These are phyloP conservation scores for Diarsia dahlii DNA, from an alignment of 2,888 invertebrate species.

Conservation along the genomic window DNA sequence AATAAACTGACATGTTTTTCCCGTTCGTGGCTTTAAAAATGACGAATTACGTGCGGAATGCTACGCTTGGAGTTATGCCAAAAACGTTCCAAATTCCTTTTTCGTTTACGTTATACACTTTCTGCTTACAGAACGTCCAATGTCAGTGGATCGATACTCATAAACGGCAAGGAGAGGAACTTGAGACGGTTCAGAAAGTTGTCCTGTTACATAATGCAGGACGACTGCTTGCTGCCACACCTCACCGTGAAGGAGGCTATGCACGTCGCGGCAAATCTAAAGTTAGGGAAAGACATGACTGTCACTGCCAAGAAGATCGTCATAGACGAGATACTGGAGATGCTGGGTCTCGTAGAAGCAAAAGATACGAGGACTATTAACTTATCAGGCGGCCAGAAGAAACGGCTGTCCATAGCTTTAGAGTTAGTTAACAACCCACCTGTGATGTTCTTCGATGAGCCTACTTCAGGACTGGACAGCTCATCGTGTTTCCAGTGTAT, in stretches of 20 bases:
- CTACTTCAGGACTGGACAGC: slow-evolving; percentile 97
- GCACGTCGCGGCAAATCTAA: slow-evolving; percentile 98
- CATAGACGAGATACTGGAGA: slow-evolving; percentile 96
- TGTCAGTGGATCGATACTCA: slow-evolving; percentile 95
- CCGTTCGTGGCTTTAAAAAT: slow-evolving; percentile 9
- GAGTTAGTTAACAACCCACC: slow-evolving; percentile 99
- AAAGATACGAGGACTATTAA: slow-evolving; percentile 94
- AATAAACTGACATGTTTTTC: slow-evolving; percentile 7
- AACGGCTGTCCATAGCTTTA: slow-evolving; percentile 97
- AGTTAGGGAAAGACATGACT: slow-evolving; percentile 95
- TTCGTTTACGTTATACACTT: slow-evolving; percentile 37
- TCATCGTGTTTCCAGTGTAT: slow-evolving; percentile 98
- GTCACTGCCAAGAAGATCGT: slow-evolving; percentile 94
- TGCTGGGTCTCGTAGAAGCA: slow-evolving; percentile 95
- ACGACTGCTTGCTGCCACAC: slow-evolving; percentile 96
- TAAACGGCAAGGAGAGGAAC: slow-evolving; percentile 97
- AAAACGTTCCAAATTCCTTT: slow-evolving; percentile 36
- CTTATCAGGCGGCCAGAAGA: slow-evolving; percentile 97
- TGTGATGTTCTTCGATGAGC: slow-evolving; percentile 99
- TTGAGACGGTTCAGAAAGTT: slow-evolving; percentile 97
- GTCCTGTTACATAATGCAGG: slow-evolving; percentile 99
- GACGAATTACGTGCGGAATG: slow-evolving; percentile 33
- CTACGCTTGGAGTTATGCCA: slow-evolving; percentile 41
- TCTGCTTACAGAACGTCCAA: slow-evolving; percentile 93
- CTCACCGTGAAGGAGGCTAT: slow-evolving; percentile 98